phyloP scores from a whole-genome alignment of 2,888 invertebrate species.

The Synergus umbraculus region DNA sequence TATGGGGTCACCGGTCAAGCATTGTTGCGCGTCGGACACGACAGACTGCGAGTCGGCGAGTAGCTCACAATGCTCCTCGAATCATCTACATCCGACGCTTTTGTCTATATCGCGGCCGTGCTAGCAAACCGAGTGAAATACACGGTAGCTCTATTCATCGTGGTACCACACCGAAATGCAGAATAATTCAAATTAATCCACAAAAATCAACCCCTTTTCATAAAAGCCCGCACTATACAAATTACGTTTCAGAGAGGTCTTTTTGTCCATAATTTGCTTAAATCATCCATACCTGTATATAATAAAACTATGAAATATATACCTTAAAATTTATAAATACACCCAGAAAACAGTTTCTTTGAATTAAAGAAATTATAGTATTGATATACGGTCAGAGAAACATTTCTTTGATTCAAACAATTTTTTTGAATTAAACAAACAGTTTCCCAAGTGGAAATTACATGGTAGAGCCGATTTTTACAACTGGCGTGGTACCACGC shows the following conservation, averaged over 20 bases:
- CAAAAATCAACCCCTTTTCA: conserved; percentile 39
- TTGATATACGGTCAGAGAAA: too few species aligned
- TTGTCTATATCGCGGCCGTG: conserved; percentile 42
- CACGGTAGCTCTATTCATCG: conserved; percentile 29
- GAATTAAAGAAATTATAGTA: too few species aligned
- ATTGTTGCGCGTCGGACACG: conserved; percentile 47
- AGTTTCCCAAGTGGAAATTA: too few species aligned
- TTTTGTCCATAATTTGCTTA: neutral
- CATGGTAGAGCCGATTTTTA: too few species aligned
- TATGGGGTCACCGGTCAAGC: conserved; percentile 57
- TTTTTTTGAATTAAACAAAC: too few species aligned
- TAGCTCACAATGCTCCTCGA: conserved; percentile 46
- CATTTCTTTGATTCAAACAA: too few species aligned
- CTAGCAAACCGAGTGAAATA: conserved; percentile 39
- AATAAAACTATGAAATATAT: too few species aligned
- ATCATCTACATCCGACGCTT: conserved; percentile 44
- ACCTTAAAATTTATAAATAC: too few species aligned
- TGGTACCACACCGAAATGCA: conserved; percentile 22
- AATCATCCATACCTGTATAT: neutral
- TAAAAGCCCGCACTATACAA: neutral
- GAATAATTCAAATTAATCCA: conserved; percentile 32
- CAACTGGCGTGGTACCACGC: too few species aligned
- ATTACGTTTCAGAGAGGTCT: conserved; percentile 7
- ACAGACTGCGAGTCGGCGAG: conserved; percentile 46
- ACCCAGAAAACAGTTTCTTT: too few species aligned